Conservation (phyloP, 2,888 invertebrate species). For the Empis stercorea region DNA sequence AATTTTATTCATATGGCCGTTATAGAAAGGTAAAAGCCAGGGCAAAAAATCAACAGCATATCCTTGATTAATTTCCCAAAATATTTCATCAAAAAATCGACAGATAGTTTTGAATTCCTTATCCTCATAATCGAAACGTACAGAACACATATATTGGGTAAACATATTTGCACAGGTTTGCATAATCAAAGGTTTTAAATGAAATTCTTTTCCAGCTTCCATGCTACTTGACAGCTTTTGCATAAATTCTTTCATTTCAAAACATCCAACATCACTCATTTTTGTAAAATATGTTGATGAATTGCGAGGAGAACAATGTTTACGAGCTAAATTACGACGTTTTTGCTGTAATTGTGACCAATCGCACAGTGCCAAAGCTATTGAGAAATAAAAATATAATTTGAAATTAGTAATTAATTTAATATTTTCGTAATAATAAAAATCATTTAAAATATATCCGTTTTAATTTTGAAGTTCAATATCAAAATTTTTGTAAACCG, state of each 20-base stretch:
- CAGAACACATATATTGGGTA: constrained; percentile 65
- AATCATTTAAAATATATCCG: not conserved
- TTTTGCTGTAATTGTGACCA: constrained; percentile 69
- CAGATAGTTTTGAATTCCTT: constrained; percentile 50
- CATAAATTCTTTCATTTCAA: constrained; percentile 48
- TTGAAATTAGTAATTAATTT: not conserved
- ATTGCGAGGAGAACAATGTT: constrained; percentile 62
- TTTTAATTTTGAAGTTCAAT: not conserved
- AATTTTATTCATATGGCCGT: constrained; percentile 50
- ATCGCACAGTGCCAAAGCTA: constrained; percentile 71
- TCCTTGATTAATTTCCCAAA: constrained; percentile 78
- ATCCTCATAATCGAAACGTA: constrained; percentile 53
- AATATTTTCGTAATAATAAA: not conserved
- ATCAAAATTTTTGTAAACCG: too few relatives aligned
- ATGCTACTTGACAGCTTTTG: constrained; percentile 38
- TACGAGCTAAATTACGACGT: constrained; percentile 58
- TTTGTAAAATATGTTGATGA: constrained; percentile 53
- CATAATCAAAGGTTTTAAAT: constrained; percentile 55
- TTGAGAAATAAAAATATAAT: constrained; percentile 18
- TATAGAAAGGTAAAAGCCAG: constrained; percentile 58
- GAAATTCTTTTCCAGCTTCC: constrained; percentile 32
- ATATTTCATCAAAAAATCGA: constrained; percentile 63
- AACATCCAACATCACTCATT: constrained; percentile 49
- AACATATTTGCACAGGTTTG: constrained; percentile 68
- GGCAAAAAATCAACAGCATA: constrained; percentile 74